Conservation (phyloP, 1,140 invertebrate genomes). For the Drosophila baimaii region DNA sequence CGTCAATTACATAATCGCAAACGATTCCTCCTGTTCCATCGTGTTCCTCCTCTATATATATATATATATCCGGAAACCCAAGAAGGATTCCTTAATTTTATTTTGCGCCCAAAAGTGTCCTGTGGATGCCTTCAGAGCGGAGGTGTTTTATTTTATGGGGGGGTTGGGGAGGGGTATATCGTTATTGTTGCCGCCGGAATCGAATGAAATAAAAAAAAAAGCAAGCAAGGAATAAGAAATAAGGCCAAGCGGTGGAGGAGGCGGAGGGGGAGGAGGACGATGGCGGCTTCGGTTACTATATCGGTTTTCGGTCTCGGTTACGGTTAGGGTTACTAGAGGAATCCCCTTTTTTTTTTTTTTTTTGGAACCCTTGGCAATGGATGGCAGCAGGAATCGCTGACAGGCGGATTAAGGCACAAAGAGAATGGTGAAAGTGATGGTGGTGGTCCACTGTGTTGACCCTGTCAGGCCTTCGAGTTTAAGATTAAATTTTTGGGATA, state of each 20-base stretch:
- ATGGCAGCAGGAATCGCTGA: constrained; percentile 44
- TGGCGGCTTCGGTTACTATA: constrained; percentile 22
- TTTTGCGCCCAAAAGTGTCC: constrained; percentile 42
- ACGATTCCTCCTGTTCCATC: constrained; percentile 13
- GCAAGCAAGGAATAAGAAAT: constrained; percentile 2
- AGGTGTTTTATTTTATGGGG: not conserved
- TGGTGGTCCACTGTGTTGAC: constrained; percentile 53
- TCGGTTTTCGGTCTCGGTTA: constrained; percentile 40
- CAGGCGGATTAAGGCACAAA: constrained; percentile 65
- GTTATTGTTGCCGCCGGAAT: constrained; percentile 3
- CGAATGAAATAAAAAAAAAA: constrained; percentile 15
- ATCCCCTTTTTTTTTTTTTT: constrained; percentile 17
- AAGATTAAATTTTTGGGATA: not conserved
- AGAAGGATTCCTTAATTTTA: constrained; percentile 32
- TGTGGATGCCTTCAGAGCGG: constrained; percentile 4
- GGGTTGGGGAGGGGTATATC: not conserved
- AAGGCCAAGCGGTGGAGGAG: not conserved
- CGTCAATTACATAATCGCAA: constrained; percentile 50
- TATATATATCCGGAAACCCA: not conserved
- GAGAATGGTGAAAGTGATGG: constrained; percentile 26
- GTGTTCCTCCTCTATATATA: not conserved
- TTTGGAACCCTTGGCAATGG: constrained; percentile 57
- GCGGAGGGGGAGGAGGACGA: not conserved
- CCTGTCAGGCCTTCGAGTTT: constrained; percentile 13
- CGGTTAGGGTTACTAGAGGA: constrained; percentile 35